Conservation (phyloP, 2,113 vertebrate species). For the Hyla sarda region DNA sequence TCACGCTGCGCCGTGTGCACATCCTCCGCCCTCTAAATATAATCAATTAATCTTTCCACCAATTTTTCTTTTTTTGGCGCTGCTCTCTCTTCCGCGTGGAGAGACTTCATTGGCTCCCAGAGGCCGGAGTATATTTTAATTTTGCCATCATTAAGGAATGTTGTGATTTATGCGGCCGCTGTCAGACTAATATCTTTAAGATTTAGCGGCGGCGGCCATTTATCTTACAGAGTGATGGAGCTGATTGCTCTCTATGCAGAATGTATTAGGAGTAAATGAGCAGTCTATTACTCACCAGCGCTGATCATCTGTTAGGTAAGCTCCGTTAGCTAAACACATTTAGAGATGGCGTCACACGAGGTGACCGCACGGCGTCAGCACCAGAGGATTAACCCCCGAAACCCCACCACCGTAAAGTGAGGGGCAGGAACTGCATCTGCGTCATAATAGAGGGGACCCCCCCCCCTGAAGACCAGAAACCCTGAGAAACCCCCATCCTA, state of each 20-base stretch:
- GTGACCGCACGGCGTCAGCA: conserved; percentile 51
- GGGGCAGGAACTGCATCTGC: no score
- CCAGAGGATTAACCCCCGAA: conserved; percentile 32
- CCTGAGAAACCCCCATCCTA: no score
- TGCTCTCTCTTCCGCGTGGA: conserved; percentile 68
- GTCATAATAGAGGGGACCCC: no score
- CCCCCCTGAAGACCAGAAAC: no score
- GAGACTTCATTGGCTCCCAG: conserved; percentile 74
- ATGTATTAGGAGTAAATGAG: conserved; percentile 96
- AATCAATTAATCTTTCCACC: conserved; percentile 71
- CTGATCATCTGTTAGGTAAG: conserved; percentile 92
- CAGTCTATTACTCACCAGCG: conserved; percentile 93
- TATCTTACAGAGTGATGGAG: conserved; percentile 97
- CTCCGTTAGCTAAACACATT: conserved; percentile 88
- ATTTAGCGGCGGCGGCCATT: conserved; percentile 89
- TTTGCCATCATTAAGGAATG: conserved; percentile 87
- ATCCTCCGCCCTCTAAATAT: conserved; percentile 38
- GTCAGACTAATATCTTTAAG: conserved; percentile 89
- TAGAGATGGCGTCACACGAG: conserved; percentile 74
- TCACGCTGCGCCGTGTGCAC: background rate
- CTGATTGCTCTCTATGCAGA: conserved; percentile 95
- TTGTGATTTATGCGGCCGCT: conserved; percentile 93
- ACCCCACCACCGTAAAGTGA: background rate
- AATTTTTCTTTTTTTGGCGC: conserved; percentile 64
- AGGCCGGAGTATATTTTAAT: conserved; percentile 83